These are phyloP conservation scores for Acanthis flammea DNA, from an alignment of 2,797 vertebrate species.

Conservation along the genomic window DNA sequence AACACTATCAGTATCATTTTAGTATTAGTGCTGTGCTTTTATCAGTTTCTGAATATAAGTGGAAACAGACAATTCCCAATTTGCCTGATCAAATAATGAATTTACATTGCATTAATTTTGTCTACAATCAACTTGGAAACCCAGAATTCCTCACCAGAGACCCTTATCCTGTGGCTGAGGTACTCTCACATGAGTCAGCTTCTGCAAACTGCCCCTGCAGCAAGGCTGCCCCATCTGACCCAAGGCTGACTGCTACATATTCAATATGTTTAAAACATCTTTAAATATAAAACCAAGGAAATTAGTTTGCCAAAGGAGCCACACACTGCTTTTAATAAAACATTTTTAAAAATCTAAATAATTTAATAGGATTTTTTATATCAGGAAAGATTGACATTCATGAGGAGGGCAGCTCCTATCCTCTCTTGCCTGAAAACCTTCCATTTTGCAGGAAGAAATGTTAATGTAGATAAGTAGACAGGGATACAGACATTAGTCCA, in stretches of 20 bases:
- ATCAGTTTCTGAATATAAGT: not conserved
- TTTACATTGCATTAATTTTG: not conserved
- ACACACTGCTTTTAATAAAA: not conserved
- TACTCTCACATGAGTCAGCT: fast-evolving
- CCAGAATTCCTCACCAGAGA: not conserved
- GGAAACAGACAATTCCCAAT: not conserved
- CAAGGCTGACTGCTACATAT: not conserved
- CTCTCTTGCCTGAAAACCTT: not conserved
- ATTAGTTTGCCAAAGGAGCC: not conserved
- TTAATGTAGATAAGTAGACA: not conserved
- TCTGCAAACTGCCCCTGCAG: not conserved
- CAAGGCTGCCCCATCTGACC: not conserved
- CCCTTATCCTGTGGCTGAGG: not conserved
- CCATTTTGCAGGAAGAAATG: not conserved
- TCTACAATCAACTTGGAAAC: not conserved
- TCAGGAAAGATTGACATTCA: not conserved
- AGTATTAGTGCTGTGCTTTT: not conserved
- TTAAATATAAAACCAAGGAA: not conserved
- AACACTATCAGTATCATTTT: not conserved
- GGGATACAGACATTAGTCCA: not conserved
- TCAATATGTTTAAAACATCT: not conserved
- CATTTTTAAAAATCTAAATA: not conserved
- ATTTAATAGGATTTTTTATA: not conserved
- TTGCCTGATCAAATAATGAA: not conserved
- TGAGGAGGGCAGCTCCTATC: not conserved